Conservation (phyloP, 2,888 invertebrate genomes). For the Resseliella maxima region DNA sequence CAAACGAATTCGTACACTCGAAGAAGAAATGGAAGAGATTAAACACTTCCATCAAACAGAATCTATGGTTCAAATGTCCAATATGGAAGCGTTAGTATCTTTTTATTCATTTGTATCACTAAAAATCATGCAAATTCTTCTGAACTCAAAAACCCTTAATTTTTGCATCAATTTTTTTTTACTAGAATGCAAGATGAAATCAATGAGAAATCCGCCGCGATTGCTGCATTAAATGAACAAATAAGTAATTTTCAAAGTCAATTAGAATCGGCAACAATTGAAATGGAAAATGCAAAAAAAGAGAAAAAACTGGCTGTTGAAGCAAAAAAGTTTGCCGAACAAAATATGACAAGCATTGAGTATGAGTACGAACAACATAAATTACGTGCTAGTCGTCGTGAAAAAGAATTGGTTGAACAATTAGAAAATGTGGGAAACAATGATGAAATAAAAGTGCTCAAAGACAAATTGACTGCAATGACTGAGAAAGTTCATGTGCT, state of each 20-base stretch:
- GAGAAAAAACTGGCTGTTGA: slow-evolving; percentile 62
- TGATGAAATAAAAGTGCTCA: slow-evolving; percentile 56
- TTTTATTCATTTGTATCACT: background rate
- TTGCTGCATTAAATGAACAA: background rate
- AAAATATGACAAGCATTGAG: slow-evolving; percentile 64
- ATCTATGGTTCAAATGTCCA: background rate
- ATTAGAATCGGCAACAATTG: background rate
- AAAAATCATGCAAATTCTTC: background rate
- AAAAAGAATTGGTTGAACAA: slow-evolving; percentile 70
- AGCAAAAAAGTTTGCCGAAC: slow-evolving; percentile 58
- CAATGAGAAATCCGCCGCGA: background rate
- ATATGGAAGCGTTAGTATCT: background rate
- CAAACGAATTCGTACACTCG: slow-evolving; percentile 62
- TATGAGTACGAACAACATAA: slow-evolving; percentile 70
- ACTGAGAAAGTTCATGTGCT: background rate
- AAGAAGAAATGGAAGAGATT: slow-evolving; percentile 70
- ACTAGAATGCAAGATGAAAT: background rate
- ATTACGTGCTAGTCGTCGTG: slow-evolving; percentile 69
- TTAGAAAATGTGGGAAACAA: slow-evolving; percentile 66
- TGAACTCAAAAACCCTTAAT: background rate
- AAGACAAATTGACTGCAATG: background rate
- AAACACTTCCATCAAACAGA: slow-evolving; percentile 73
- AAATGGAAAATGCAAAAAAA: slow-evolving; percentile 59
- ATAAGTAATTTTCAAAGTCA: background rate
- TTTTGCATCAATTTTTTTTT: background rate